phyloP scores from a whole-genome alignment of 2,888 invertebrate genomes.

The Harpalus rufipes region DNA sequence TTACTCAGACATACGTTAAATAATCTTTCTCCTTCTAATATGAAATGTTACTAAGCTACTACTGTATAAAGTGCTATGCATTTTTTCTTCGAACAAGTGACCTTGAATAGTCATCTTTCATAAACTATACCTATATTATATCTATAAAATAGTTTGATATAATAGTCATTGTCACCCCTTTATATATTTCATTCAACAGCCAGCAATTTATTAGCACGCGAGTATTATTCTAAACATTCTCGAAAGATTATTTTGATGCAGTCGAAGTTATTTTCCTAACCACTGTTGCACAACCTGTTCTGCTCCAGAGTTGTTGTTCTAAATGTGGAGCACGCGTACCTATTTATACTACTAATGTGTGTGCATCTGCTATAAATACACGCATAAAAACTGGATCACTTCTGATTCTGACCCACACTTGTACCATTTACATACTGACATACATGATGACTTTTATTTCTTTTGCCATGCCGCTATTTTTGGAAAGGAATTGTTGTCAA shows the following conservation, averaged over 20 bases:
- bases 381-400: constrained; percentile 52
- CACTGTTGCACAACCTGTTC: constrained; percentile 35
- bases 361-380: constrained; percentile 55
- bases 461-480: constrained; percentile 25
- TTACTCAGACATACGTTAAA: no score
- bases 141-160: no score
- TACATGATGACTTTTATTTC: constrained; percentile 48
- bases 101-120: no score
- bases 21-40: no score
- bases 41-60: no score
- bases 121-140: no score
- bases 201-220: background rate
- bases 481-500: constrained; percentile 14
- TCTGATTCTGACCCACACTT: constrained; percentile 51
- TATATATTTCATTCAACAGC: background rate
- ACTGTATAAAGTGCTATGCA: no score
- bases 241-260: constrained; percentile 16
- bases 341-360: constrained; percentile 53
- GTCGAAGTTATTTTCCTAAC: constrained; percentile 33
- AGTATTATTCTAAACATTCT: background rate
- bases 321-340: constrained; percentile 56
- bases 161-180: no score
- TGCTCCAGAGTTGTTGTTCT: constrained; percentile 39
- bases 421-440: constrained; percentile 58
- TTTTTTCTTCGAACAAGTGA: no score